These are phyloP conservation scores for Hermetia illucens DNA, from an alignment of 1,140 invertebrate genomes.

Conservation along the genomic window DNA sequence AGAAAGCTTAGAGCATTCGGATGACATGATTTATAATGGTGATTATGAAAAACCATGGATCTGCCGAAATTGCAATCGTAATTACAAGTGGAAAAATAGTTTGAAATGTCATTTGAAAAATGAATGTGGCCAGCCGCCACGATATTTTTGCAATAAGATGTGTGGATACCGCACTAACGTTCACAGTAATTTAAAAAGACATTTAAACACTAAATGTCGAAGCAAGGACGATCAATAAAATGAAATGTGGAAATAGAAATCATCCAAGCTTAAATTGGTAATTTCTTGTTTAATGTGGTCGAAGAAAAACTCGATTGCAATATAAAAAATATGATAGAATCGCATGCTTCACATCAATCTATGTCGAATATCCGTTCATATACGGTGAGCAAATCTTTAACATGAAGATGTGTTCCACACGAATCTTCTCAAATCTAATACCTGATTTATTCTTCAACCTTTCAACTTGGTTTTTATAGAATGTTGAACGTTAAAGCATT, in stretches of 20 bases:
- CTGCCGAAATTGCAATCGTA: conserved; percentile 26
- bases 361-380: too few species aligned
- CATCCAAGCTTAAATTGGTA: too few species aligned
- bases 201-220: conserved; percentile 30
- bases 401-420: neutral
- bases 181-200: conserved; percentile 37
- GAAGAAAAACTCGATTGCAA: too few species aligned
- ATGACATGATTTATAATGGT: conserved; percentile 29
- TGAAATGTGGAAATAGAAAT: neutral
- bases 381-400: neutral
- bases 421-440: neutral
- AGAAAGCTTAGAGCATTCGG: conserved; percentile 27
- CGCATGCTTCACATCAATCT: too few species aligned
- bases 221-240: conserved; percentile 9
- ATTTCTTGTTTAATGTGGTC: neutral
- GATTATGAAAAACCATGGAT: conserved; percentile 31
- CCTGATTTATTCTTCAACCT: too few species aligned
- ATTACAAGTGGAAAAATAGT: conserved; percentile 30
- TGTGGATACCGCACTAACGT: conserved; percentile 39
- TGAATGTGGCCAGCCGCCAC: conserved; percentile 31
- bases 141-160: conserved; percentile 30
- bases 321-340: too few species aligned
- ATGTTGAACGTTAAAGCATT: too few species aligned
- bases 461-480: too few species aligned
- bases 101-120: conserved; percentile 32